Conservation (phyloP, 2,888 invertebrate genomes). For the Baccha elongata region DNA sequence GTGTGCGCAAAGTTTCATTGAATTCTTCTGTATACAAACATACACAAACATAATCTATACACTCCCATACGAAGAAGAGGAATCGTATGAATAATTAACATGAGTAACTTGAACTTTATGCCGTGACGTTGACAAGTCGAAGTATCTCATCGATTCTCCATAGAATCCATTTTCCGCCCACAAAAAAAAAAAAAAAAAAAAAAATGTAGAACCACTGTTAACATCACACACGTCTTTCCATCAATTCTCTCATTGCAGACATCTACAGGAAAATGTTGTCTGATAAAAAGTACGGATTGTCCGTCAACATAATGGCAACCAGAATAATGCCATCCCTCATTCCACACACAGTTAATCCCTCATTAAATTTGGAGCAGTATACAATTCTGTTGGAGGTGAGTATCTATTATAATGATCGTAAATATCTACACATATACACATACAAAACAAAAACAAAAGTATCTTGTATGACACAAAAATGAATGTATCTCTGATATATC, state of each 20-base stretch:
- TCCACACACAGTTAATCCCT: constrained; percentile 95
- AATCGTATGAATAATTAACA: constrained; percentile 21
- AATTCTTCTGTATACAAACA: background rate
- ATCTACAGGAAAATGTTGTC: constrained; percentile 95
- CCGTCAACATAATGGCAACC: constrained; percentile 95
- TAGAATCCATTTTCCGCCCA: background rate
- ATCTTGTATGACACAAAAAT: too few species aligned
- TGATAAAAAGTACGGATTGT: constrained; percentile 95
- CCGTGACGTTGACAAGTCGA: constrained; percentile 23
- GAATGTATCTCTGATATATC: constrained; percentile 12
- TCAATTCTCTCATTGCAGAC: constrained; percentile 83
- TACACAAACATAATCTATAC: too few species aligned
- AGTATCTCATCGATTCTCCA: background rate
- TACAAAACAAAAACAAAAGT: constrained; percentile 9
- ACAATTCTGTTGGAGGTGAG: constrained; percentile 87
- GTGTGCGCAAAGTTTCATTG: background rate
- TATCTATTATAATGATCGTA: background rate
- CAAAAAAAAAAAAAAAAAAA: background rate
- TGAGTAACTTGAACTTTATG: background rate
- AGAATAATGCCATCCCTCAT: constrained; percentile 96
- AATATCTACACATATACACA: background rate
- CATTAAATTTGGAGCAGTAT: constrained; percentile 92
- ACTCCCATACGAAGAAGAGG: background rate
- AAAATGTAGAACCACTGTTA: constrained; percentile 26
- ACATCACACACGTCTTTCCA: background rate